Evolutionary conservation across 2,113 vertebrate species (phyloP), one percentile per base, ranked within the genome.

Genomic region (Bujurquina vittata): DNA sequence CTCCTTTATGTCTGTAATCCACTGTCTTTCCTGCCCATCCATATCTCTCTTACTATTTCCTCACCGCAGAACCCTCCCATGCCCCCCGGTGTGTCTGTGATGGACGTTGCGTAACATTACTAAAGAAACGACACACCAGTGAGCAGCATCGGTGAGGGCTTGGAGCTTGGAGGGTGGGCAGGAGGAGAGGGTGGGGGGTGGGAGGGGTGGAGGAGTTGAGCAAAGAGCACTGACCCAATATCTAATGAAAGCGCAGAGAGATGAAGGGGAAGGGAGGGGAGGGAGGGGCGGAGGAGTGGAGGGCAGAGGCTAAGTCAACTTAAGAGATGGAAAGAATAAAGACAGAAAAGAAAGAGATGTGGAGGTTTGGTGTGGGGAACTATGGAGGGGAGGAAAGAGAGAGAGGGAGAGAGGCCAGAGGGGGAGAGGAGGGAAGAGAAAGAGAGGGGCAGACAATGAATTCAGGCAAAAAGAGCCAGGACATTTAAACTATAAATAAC

Each of bases 401-500:
- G 46, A 88, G 10, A 18, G 62, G 29, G 77, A 63, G 77, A 81
- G 62, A 81, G 37, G 81, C 77, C 74, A 11, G 79, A 83, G 87
- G 58, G 81, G 75, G 46, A 58, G 56, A 77, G 81, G 55, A 43
- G 67, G 81, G 54, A 46, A 78, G 79, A 84, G 80, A 85, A 61
- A 82, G 86, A 87, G 79, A 83, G 82, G 77, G 89, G 82, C 77
- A 92, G 88, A 90, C 88, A 90, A 91, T 88, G 88, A 91, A 86
- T 90, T 89, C 85, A 90, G 88, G 90, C 87, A 87, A 92, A 87
- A 92, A 85, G 73, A 91, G 89, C 69, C 78, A 60, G 83, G 76
- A 88, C 87, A 85, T 90, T 88, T 89, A 46, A 86, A 89, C 90
- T 91, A 93, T 91, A 90, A 93, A 91, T 93, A 93, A 89, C 92